Conservation (phyloP, 2,888 invertebrate species). For the Drosophila colorata region DNA sequence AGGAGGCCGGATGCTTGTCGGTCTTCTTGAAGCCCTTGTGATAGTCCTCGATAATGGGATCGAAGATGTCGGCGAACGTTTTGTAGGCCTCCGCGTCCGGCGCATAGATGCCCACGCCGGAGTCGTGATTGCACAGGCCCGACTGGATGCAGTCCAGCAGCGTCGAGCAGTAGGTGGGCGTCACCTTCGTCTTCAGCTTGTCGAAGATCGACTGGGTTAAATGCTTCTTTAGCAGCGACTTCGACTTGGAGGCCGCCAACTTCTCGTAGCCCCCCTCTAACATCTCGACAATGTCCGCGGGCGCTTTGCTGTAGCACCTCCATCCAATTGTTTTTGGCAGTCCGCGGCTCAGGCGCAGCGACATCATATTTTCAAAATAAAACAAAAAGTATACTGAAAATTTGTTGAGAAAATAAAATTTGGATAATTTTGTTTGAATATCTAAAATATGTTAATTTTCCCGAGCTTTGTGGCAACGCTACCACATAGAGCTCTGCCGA, state of each 20-base stretch:
- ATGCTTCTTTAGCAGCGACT: constrained; percentile 97
- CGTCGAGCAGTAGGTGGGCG: constrained; percentile 93
- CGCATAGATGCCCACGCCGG: constrained; percentile 98
- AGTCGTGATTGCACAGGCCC: constrained; percentile 97
- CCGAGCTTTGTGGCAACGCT: constrained; percentile 18
- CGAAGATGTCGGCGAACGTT: constrained; percentile 95
- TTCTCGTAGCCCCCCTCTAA: constrained; percentile 95
- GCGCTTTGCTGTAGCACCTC: constrained; percentile 86
- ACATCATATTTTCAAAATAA: constrained; percentile 16
- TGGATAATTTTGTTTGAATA: constrained; percentile 19
- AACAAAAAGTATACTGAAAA: constrained; percentile 8
- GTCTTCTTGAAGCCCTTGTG: constrained; percentile 96
- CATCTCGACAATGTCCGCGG: constrained; percentile 94
- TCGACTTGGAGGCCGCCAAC: constrained; percentile 93
- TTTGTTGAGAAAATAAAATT: constrained; percentile 2
- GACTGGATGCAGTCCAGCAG: constrained; percentile 97
- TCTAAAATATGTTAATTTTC: constrained; percentile 1
- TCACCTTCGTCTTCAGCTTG: constrained; percentile 94
- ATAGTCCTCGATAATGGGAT: constrained; percentile 99
- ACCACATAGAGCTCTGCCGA: not conserved
- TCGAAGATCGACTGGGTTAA: constrained; percentile 95
- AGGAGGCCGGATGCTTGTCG: constrained; percentile 95
- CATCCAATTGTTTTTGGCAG: not conserved
- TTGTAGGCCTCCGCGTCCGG: constrained; percentile 98
- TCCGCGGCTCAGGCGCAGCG: constrained; percentile 10